Base-by-base conservation (phyloP, 1,140 invertebrate genomes). In the Listronotus bonariensis region DNA sequence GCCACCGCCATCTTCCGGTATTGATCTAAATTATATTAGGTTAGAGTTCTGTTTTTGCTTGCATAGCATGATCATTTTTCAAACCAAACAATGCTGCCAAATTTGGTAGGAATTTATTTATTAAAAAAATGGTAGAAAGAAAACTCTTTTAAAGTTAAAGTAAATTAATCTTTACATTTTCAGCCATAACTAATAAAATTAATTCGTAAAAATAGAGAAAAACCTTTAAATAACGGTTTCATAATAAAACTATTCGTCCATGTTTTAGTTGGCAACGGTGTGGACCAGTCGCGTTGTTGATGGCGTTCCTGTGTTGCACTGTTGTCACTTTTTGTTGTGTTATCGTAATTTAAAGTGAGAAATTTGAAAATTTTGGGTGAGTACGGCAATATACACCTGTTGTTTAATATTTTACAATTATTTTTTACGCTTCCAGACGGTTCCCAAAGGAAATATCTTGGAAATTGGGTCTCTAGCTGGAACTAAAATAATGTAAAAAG, bases 251-350 rank as follows among this genome's bases (percentile, higher is more conserved):
- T 3, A 12, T 31, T 61, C 59, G 32, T 15, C 59, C 59, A 61
- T 43, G 40, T 61, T 61, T 46, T 53, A 38, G 62, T 52, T 65
- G 62, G 62, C 62, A 65, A 56, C 54, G 62, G 42, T 45, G 62
- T 15, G n/a, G 11, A 12, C 45, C 52, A 31, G 26, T 36, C 20
- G 51, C 53, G 54, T 65, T 57, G 53, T 66, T 60, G 64, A 70
- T 70, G 68, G 68, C 65, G 65, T 68, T 65, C 46, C 20, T 46
- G 43, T 53, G 53, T 56, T 68, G 69, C 75, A 72, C 68, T 76
- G 75, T 76, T 76, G 75, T 76, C 75, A 75, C 64, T 75, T 76
- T 72, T 76, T 59, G 49, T 59, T 58, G 42, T 60, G 57, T 64
- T 68, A 70, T 73, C 62, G 42, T 61, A 60, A 32, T 65, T 67